Evolutionary conservation across 1,140 invertebrate species (phyloP), one percentile per base, ranked within the genome.

Genomic region (Linepithema humile): DNA sequence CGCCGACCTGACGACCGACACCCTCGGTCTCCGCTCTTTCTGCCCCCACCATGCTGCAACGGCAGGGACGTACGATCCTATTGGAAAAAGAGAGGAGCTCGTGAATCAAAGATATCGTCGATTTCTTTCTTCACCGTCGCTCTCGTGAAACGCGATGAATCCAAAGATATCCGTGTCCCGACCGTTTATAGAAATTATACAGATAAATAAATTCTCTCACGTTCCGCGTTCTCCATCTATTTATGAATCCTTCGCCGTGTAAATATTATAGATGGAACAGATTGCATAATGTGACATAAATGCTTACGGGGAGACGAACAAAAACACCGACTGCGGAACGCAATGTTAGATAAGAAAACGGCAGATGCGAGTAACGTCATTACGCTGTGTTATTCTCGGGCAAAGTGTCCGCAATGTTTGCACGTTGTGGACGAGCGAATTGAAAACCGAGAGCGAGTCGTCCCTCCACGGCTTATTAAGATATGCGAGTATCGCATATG

Each of bases 1-100:
- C 65, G 75, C 67, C 85, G 40, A 84, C 86, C 82, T n/a, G 64
- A 59, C 86, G 73, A 87, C 82, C 74, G 85, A 84, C 67, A 87
- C 86, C 73, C 86, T 84, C 72, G 40, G 65, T 77, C 73, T 69
- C 82, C 60, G 40, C 70, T 50, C 17, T 40, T 80, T 69, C 48
- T 75, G 50, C 53, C 45, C 40, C 73, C 80, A 55, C 85, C 82
- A 48, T 29, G 35, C 26, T 45, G 15, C 10, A 20, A 43, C n/a
- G n/a, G n/a, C 86, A 88, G 86, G 74, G 40, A 69, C 86, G 86
- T 84, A 83, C n/a, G 26, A 59, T 45, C 12, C 7, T 20, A 12
- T 55, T 10, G 64, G n/a, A n/a, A n/a, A n/a, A 20, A 12, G 9
- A 35, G 10, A 82, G 38, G 35, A n/a, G 12, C 40, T 1, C 20